Evolutionary conservation across 2,797 vertebrate genomes (phyloP).

Genomic region (Jordanella pulchra): DNA sequence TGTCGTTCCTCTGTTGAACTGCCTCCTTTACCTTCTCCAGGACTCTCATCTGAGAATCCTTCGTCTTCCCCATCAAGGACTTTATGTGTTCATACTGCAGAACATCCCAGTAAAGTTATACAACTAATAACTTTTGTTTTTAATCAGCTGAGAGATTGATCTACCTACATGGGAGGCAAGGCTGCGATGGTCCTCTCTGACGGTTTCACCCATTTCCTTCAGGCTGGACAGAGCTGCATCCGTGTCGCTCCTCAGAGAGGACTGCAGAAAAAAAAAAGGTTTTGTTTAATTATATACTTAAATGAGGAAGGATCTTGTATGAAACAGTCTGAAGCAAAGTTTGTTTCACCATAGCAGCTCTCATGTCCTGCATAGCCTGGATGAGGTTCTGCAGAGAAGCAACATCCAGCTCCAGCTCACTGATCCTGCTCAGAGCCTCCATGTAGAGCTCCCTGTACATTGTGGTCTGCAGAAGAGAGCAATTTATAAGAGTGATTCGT

Average conservation of each 20-base stretch:
- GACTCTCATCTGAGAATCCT: conserved; percentile 64
- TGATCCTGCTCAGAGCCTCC: conserved; percentile 67
- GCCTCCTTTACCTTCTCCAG: conserved; percentile 76
- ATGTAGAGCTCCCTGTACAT: conserved; percentile 76
- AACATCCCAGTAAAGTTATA: conserved; percentile 8
- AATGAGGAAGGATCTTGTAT: neutral
- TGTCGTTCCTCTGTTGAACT: conserved; percentile 76
- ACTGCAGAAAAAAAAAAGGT: conserved; percentile 49
- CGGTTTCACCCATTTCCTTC: conserved; percentile 51
- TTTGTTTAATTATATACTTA: neutral
- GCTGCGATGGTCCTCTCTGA: conserved; percentile 71
- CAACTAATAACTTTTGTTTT: too few relatives aligned
- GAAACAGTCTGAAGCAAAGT: neutral
- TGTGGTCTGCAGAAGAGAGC: conserved; percentile 69
- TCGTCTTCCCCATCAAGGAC: conserved; percentile 71
- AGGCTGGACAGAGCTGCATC: conserved; percentile 66
- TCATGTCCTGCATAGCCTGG: conserved; percentile 64
- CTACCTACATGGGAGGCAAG: conserved; percentile 70
- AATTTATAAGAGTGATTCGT: neutral
- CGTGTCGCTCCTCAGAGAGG: conserved; percentile 55
- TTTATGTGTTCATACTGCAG: conserved; percentile 69
- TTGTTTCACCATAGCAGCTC: conserved; percentile 66
- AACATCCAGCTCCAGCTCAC: conserved; percentile 71
- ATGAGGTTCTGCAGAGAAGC: conserved; percentile 66
- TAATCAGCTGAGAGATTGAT: neutral